These are phyloP conservation scores for Eidolon dupreanum DNA, from an alignment of 2,797 vertebrate species.

Conservation along the genomic window DNA sequence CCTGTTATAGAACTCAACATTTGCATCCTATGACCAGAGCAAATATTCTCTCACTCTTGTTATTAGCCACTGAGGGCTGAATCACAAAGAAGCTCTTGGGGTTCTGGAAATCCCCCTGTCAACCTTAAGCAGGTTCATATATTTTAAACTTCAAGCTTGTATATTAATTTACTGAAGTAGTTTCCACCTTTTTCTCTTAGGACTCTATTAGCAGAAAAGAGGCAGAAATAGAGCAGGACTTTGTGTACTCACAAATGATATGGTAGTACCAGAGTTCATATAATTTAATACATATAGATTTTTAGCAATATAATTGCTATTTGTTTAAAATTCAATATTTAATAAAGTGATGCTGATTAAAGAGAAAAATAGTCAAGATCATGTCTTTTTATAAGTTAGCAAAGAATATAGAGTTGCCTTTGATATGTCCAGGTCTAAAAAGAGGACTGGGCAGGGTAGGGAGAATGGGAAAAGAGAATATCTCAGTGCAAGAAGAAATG, in stretches of 20 bases:
- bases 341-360: not conserved
- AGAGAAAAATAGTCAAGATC: not conserved
- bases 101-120: slow-evolving; percentile 20
- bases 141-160: slow-evolving; percentile 11
- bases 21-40: slow-evolving; percentile 19
- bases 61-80: not conserved
- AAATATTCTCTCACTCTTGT: not conserved
- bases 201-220: not conserved
- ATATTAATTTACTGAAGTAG: not conserved
- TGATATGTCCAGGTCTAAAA: not conserved
- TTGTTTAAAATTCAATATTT: slow-evolving; percentile 42
- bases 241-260: not conserved
- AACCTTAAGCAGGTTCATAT: not conserved
- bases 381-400: slow-evolving; percentile 8
- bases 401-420: not conserved
- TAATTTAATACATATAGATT: not conserved
- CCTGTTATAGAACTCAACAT: not conserved
- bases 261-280: not conserved
- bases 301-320: not conserved
- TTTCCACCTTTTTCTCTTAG: not conserved
- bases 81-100: not conserved
- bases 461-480: not conserved
- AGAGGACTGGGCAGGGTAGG: not conserved
- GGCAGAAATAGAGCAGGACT: not conserved
- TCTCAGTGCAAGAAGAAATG: not conserved